Conservation (phyloP, 2,797 vertebrate genomes). For the Melanotaenia pygmaea region DNA sequence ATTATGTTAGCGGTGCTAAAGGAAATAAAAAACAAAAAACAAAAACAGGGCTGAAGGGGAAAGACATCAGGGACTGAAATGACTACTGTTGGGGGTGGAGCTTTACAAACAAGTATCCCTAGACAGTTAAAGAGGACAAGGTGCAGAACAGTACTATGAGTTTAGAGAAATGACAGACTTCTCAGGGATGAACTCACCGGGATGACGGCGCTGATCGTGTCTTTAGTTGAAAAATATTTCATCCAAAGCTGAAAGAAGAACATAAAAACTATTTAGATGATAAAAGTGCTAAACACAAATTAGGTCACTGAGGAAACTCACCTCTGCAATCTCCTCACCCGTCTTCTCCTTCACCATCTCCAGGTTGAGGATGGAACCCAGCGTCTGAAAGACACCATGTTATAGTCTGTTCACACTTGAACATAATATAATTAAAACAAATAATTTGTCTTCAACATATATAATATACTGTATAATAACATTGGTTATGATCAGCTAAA, state of each 20-base stretch:
- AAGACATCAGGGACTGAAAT: no score
- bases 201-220: constrained; percentile 93
- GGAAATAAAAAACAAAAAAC: no score
- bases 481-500: neutral
- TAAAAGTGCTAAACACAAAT: no score
- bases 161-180: no score
- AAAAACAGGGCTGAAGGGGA: no score
- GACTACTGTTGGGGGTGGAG: no score
- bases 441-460: neutral
- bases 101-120: no score
- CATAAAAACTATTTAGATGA: neutral
- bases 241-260: constrained; percentile 89
- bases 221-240: constrained; percentile 90
- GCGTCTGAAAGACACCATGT: constrained; percentile 77
- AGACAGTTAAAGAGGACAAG: neutral
- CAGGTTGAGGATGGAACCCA: constrained; percentile 91
- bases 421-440: neutral
- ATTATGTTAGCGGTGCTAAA: no score
- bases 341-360: constrained; percentile 90
- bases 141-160: no score
- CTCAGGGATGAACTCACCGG: constrained; percentile 85
- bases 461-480: no score
- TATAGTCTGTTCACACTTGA: neutral
- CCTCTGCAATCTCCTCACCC: constrained; percentile 89
- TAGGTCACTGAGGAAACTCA: constrained; percentile 55